These are phyloP conservation scores for Antechinus flavipes DNA, from an alignment of 2,113 vertebrate species.

Conservation along the genomic window DNA sequence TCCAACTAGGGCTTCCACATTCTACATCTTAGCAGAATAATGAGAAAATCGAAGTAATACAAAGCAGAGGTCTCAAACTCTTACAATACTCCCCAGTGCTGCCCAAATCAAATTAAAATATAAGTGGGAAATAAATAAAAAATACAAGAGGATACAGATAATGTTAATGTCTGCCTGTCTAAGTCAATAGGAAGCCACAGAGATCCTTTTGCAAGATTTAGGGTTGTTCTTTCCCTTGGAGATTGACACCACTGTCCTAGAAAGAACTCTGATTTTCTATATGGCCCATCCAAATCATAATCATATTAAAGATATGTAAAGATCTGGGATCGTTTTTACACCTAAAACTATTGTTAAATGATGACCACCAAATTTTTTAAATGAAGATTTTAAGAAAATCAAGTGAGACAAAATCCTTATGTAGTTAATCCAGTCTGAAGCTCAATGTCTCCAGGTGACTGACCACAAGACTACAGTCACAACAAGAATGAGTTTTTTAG, in stretches of 20 bases:
- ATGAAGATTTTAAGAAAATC: slow-evolving; percentile 16
- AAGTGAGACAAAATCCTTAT: slow-evolving; percentile 36
- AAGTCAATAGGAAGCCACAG: not conserved
- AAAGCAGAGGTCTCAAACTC: not conserved
- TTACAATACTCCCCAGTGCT: not conserved
- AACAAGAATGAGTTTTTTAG: not conserved
- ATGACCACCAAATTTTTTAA: not conserved
- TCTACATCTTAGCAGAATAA: not conserved
- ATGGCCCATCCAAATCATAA: not conserved
- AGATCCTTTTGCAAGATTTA: not conserved
- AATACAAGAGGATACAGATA: not conserved
- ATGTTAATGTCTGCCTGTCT: not conserved
- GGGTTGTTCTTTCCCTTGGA: not conserved
- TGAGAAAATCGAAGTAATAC: not conserved
- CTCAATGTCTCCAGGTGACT: not conserved
- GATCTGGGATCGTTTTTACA: slow-evolving; percentile 23
- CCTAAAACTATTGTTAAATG: slow-evolving; percentile 35
- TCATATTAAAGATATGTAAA: slow-evolving; percentile 12
- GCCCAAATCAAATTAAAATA: not conserved
- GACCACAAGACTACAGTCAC: not conserved
- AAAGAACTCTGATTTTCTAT: not conserved
- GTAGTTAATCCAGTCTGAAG: slow-evolving; percentile 38
- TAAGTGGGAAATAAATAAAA: not conserved
- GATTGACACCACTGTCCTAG: not conserved
- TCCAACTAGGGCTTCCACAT: not conserved